Conservation (phyloP, 64 coral and sea anemone genomes). For the Pocillopora damicornis region DNA sequence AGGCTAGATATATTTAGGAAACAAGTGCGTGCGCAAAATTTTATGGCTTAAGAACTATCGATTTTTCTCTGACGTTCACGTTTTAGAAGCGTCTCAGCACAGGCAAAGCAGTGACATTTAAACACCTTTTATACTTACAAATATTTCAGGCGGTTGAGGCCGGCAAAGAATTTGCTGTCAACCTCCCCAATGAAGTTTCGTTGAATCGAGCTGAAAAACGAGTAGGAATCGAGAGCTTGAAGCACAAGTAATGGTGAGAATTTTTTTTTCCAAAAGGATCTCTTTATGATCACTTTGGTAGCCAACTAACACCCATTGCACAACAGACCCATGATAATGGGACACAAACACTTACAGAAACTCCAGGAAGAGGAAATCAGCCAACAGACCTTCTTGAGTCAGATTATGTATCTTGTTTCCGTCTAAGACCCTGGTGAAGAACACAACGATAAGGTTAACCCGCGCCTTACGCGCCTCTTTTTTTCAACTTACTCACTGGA, state of each 20-base stretch:
- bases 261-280: too few species aligned
- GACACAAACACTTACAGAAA: conserved; percentile 21
- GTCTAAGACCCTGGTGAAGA: conserved; percentile 11
- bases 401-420: conserved; percentile 14
- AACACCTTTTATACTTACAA: conserved; percentile 5
- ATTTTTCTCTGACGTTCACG: too few species aligned
- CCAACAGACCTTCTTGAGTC: background rate
- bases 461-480: too few species aligned
- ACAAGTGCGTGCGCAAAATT: too few species aligned
- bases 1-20: too few species aligned
- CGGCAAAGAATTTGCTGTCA: conserved; percentile 17
- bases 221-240: too few species aligned
- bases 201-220: background rate
- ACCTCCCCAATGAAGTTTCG: background rate
- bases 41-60: too few species aligned
- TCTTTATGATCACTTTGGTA: too few species aligned
- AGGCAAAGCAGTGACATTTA: too few species aligned
- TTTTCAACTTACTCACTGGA: too few species aligned
- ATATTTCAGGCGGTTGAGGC: background rate
- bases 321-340: background rate
- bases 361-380: background rate
- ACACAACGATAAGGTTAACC: background rate
- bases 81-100: too few species aligned
- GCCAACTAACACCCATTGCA: background rate
- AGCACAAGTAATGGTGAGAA: too few species aligned